Evolutionary conservation across 2,113 vertebrate genomes (phyloP), one percentile per base, ranked within the genome.

Genomic region (Trematocara variabile): DNA sequence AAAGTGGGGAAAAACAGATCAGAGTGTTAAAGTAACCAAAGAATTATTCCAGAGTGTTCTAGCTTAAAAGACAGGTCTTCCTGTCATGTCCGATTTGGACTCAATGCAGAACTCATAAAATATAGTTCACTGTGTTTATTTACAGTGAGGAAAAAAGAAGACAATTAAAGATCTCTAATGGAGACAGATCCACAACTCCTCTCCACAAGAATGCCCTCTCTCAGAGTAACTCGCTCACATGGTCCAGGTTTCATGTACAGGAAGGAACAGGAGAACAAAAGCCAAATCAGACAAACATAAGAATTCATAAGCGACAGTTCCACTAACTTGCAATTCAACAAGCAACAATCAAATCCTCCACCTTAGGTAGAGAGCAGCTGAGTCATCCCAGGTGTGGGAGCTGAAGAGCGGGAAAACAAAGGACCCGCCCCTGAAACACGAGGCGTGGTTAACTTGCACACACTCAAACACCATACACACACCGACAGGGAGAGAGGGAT

Each of bases 1-100:
- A 63, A 37, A 63, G 58, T 7, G 28, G 1, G 8, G 0, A 0
- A 2, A 16, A 58, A 10, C 10, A 8, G 3, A 5, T 20, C 0
- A 65, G 33, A 20, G 34, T 39, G 10, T 39, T 39, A 39, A 65
- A 39, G 18, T 65, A 65, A 39, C 0, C 60, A 65, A 39, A 2
- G 2, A 39, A 13, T 65, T 5, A 65, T 65, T 65, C n/a, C 18
- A 39, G 18, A 39, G 18, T 39, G 60, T 5, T 37, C 0, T 1
- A 65, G 60, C 1, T 1, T 65, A 13, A 65, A 5, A 65, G 33
- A 65, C 60, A 13, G 33, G 30, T 63, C 30, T 60, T 4, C 30
- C 16, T n/a, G 30, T 34, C 0, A 3, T n/a, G 58, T 1, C 5
- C 5, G 1, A 3, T 63, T 63, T 63, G 30, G 30, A 63, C 9